Evolutionary conservation across 2,888 invertebrate species (phyloP).

Genomic region (Ophonus ardosiacus): DNA sequence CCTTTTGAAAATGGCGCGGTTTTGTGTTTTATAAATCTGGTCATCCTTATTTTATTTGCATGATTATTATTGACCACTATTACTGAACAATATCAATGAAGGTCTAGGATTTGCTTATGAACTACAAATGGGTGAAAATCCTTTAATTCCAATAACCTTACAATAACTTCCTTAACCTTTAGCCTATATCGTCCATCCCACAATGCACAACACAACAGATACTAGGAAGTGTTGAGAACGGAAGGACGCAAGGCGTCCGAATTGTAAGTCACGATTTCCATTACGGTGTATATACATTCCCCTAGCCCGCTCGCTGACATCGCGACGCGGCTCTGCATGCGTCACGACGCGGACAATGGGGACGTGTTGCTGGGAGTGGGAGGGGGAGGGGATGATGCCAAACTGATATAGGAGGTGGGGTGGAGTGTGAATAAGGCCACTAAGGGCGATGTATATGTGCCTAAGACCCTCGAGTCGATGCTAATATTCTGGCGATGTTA

Average conservation of each 20-base stretch:
- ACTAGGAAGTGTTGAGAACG: background rate
- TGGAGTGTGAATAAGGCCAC: background rate
- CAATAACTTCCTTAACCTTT: background rate
- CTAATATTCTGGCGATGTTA: no score
- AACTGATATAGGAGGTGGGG: background rate
- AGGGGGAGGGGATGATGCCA: background rate
- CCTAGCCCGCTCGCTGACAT: slow-evolving; percentile 64
- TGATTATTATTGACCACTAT: no score
- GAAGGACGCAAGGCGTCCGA: slow-evolving; percentile 30
- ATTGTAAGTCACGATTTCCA: slow-evolving; percentile 73
- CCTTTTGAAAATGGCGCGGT: no score
- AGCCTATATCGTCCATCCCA: background rate
- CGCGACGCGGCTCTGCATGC: slow-evolving; percentile 69
- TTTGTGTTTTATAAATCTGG: no score
- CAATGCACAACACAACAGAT: no score
- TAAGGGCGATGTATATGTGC: no score
- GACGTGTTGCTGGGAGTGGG: background rate
- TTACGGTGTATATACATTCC: slow-evolving; percentile 73
- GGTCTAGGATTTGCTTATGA: no score
- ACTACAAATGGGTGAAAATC: background rate
- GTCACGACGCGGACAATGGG: slow-evolving; percentile 66
- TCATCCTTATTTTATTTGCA: no score
- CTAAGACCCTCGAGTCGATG: no score
- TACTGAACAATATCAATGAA: no score
- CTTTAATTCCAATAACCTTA: background rate